Percentiles rank a stretch among this genome's conserved stretches.
Conservation (phyloP, 2,113 vertebrate genomes). For the Fukomys damarensis region DNA sequence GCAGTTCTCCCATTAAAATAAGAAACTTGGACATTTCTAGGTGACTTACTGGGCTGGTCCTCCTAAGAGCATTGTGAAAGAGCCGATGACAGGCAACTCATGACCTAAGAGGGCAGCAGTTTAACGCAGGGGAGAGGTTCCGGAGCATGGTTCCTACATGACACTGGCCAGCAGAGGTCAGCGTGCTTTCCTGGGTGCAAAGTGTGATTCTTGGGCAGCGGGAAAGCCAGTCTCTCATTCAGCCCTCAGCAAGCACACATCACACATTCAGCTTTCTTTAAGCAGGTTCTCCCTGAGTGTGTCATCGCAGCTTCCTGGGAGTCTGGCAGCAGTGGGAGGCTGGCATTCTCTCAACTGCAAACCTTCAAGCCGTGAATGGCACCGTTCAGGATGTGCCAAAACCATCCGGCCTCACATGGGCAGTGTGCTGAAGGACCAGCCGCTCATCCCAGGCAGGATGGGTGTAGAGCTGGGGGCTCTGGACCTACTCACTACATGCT, state of each 20-base stretch:
- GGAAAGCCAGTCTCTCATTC: background rate
- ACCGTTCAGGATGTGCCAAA: background rate
- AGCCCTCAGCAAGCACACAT: background rate
- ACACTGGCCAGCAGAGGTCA: background rate
- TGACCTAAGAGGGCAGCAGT: background rate
- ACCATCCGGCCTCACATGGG: background rate
- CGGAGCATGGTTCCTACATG: background rate
- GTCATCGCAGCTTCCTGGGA: background rate
- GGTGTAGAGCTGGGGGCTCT: background rate
- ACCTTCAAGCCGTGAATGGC: background rate
- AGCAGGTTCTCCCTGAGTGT: background rate
- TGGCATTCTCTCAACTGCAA: slow-evolving; percentile 26
- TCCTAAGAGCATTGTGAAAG: background rate
- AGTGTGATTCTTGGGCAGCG: background rate
- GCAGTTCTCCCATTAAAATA: background rate
- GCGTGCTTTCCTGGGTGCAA: background rate
- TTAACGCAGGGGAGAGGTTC: background rate
- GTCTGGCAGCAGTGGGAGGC: background rate
- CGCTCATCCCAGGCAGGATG: background rate
- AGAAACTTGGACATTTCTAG: background rate
- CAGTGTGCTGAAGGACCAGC: background rate
- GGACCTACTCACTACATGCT: too few species aligned
- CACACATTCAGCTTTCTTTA: slow-evolving; percentile 6
- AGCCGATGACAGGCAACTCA: background rate
- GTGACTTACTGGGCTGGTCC: background rate